Base-by-base conservation (phyloP, 2,888 invertebrate species). In the Acleris literana region DNA sequence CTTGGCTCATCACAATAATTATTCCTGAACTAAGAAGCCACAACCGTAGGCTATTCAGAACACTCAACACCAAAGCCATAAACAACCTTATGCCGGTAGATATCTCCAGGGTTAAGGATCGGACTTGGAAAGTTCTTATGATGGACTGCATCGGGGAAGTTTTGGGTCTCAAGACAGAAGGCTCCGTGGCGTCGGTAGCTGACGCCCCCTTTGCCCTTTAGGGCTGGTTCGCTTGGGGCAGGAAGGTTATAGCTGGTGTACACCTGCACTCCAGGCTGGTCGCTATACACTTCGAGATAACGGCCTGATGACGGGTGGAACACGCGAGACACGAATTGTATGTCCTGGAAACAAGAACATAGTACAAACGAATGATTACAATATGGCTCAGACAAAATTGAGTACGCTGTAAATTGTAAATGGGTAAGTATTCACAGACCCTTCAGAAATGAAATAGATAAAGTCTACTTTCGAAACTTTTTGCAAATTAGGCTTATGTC, bases 261-360 rank as follows among this genome's bases (percentile, higher is more conserved):
- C 70, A 99, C 94, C 82, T 98, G 98, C 0, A 99, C 95, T 0
- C 98, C 98, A 0, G 98, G 98, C 81, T 98, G 97, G 83, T 97
- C 95, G 62, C 97, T 96, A 77, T 94, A 95, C 0, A 98, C 93
- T 82, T 97, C 96, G 63, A 99, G 80, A 65, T 89, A 93, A 61
- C 98, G 94, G 1, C 98, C 97, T 56, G 94, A 94, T 39, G 86
- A 76, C 1, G 95, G 95, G 86, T 97, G 96, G 11, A 84, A 74
- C 0, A 95, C 95, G 66, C 95, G 94, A 3, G 85, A 83, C 0
- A 87, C 83, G 73, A 88, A 88, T 69, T 75, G 85, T 3, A 90
- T 55, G 3, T 73, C 78, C 92, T 92, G 78, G 3, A 75, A 75
- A 66, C 29, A 39, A 39, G 39, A 13, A 39, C 13, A 11, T 39